Conservation (phyloP, 2,888 invertebrate genomes). For the Rhamphomyia laevipes region DNA sequence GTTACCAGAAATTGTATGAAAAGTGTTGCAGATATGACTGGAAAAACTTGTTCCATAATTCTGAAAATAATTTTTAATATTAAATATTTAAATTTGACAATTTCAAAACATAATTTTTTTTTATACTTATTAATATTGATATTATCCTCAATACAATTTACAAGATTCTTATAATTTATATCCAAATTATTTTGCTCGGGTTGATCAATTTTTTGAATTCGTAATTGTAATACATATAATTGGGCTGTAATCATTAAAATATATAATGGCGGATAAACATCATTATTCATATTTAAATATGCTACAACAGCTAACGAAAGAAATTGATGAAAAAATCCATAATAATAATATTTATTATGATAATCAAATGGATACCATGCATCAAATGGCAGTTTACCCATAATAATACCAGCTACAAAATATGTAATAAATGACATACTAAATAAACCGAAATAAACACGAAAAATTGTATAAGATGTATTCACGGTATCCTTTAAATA, state of each 20-base stretch:
- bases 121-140: neutral
- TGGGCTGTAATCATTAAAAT: neutral
- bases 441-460: too few relatives aligned
- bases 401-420: too few relatives aligned
- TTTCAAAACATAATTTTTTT: too few relatives aligned
- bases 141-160: slow-evolving; percentile 2
- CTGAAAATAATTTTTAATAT: too few relatives aligned
- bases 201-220: neutral
- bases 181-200: too few relatives aligned
- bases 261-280: neutral
- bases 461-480: too few relatives aligned
- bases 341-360: neutral
- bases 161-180: neutral
- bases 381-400: neutral
- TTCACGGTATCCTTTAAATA: too few relatives aligned
- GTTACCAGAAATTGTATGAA: slow-evolving; percentile 19
- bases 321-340: neutral
- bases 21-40: slow-evolving; percentile 18
- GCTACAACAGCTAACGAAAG: neutral
- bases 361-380: slow-evolving; percentile 1
- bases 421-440: too few relatives aligned
- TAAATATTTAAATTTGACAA: too few relatives aligned
- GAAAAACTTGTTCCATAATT: slow-evolving; percentile 9
- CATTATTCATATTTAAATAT: neutral
- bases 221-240: neutral